Percentiles rank a stretch among this genome's conserved stretches.
Evolutionary conservation across 2,113 vertebrate species (phyloP).

Genomic region (Chlorodrepanis virens): DNA sequence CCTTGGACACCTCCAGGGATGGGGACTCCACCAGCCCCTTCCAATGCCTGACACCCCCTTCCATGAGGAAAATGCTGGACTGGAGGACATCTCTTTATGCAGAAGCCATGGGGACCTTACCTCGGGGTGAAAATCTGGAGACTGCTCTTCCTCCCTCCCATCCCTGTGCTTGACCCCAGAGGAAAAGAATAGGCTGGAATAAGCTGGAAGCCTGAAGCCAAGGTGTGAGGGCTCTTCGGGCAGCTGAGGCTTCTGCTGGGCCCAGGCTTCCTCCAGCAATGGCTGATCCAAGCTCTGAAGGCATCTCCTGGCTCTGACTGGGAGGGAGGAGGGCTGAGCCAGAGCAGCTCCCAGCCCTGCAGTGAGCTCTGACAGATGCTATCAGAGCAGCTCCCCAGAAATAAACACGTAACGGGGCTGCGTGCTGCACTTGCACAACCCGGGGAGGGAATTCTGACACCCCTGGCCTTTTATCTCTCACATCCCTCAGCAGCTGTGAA

Average conservation of each 20-base stretch:
- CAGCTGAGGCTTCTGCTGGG: not conserved
- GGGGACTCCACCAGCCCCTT: not conserved
- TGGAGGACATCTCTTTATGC: not conserved
- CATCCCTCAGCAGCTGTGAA: constrained; percentile 34
- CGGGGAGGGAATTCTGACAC: constrained; percentile 34
- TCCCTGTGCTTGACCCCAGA: not conserved
- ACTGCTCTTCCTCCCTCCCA: not conserved
- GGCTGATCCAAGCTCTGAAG: not conserved
- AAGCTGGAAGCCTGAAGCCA: not conserved
- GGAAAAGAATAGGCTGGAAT: not conserved
- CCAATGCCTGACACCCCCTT: not conserved
- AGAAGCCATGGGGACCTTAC: not conserved
- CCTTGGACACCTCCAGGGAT: not conserved
- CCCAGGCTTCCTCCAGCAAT: not conserved
- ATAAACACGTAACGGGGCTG: not conserved
- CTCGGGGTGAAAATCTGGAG: not conserved
- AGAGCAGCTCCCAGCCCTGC: not conserved
- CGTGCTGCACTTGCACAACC: constrained; percentile 6
- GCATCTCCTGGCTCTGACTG: not conserved
- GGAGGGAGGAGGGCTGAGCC: not conserved
- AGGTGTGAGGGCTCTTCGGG: not conserved
- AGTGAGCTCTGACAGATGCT: constrained; percentile 14
- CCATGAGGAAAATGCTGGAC: not conserved
- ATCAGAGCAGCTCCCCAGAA: constrained; percentile 32
- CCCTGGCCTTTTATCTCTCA: constrained; percentile 31